Percentiles rank a stretch among this genome's conserved stretches.
phyloP scores from a whole-genome alignment of 2,888 invertebrate genomes.

The Spialia ferax region DNA sequence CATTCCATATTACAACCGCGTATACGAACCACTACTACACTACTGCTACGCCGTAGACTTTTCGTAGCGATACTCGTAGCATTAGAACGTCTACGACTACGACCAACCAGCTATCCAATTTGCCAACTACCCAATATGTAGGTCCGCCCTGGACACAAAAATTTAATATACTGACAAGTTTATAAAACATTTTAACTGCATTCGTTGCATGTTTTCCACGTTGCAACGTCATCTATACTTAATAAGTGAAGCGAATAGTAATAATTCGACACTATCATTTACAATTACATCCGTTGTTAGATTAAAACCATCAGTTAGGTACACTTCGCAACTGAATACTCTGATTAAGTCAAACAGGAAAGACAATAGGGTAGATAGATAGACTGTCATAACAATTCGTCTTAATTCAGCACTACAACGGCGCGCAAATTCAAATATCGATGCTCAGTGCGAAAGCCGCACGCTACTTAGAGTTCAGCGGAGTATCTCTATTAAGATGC shows the following conservation, averaged over 20 bases:
- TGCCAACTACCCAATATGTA: constrained; percentile 24
- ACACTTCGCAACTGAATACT: background rate
- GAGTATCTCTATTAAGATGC: constrained; percentile 29
- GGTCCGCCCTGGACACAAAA: constrained; percentile 18
- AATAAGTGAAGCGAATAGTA: background rate
- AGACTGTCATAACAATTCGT: background rate
- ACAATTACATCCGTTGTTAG: too few relatives aligned
- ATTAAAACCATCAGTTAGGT: too few relatives aligned
- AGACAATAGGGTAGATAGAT: too few relatives aligned
- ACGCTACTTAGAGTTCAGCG: constrained; percentile 19
- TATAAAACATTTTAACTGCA: background rate
- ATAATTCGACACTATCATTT: too few relatives aligned
- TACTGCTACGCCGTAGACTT: constrained; percentile 31
- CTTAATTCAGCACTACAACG: background rate
- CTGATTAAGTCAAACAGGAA: background rate
- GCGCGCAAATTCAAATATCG: constrained; percentile 4
- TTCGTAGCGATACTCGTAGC: constrained; percentile 26
- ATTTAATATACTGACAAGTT: constrained; percentile 10
- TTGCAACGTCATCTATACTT: background rate
- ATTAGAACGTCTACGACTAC: constrained; percentile 24
- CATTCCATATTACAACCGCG: constrained; percentile 59
- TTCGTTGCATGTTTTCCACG: constrained; percentile 13
- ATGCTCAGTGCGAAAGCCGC: constrained; percentile 15
- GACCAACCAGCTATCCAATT: background rate
- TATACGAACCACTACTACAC: constrained; percentile 32